Evolutionary conservation across 2,888 invertebrate genomes (phyloP).

Genomic region (Mythimna albipuncta): DNA sequence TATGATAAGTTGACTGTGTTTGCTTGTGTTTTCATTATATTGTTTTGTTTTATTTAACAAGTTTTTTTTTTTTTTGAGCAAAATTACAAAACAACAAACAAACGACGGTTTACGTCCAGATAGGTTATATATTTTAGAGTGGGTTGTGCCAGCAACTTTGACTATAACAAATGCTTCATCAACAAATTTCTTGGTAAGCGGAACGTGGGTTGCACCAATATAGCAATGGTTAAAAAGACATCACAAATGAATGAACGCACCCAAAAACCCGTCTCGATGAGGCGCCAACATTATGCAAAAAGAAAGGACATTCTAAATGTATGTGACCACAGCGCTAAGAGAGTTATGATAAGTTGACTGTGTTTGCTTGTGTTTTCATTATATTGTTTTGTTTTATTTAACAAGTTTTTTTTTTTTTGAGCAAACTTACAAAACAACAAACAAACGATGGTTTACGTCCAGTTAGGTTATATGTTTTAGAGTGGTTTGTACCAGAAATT

Average conservation of each 20-base stretch:
- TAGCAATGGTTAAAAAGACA: no score
- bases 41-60: no score
- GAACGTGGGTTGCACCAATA: no score
- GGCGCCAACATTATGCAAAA: conserved; percentile 44
- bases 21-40: background rate
- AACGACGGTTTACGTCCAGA: no score
- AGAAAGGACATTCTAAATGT: conserved; percentile 19
- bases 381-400: background rate
- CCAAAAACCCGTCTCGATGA: conserved; percentile 32
- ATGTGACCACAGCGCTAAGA: conserved; percentile 34
- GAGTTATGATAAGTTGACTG: conserved; percentile 19
- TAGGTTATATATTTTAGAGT: no score
- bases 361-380: background rate
- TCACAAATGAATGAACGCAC: no score
- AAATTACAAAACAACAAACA: background rate
- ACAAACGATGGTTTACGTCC: no score
- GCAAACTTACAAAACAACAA: background rate
- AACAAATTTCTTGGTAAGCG: no score
- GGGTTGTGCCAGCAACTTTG: no score
- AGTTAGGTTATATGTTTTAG: no score
- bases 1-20: conserved; percentile 4
- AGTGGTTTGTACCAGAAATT: no score
- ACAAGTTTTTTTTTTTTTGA: background rate
- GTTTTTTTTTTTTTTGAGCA: background rate
- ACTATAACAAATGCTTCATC: no score